These are phyloP conservation scores for Argyrosomus regius DNA, from an alignment of 2,797 vertebrate genomes.

Conservation along the genomic window DNA sequence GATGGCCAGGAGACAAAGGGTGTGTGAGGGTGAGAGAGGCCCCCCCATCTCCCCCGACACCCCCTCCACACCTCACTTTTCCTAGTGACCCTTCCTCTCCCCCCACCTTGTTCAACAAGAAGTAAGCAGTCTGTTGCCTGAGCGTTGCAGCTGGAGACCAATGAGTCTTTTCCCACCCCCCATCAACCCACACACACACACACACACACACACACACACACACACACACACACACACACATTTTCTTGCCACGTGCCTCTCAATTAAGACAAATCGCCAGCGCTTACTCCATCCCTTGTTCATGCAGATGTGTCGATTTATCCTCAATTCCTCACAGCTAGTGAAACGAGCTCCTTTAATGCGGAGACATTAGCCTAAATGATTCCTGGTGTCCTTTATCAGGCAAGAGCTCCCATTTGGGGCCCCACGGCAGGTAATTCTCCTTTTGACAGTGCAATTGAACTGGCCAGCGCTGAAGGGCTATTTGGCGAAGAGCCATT, in stretches of 20 bases:
- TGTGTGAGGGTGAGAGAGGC: constrained; percentile 64
- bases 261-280: constrained; percentile 47
- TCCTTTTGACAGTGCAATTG: constrained; percentile 73
- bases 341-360: constrained; percentile 53
- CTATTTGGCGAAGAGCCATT: constrained; percentile 79
- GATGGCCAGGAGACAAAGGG: constrained; percentile 78
- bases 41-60: constrained; percentile 22
- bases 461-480: constrained; percentile 68
- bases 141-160: constrained; percentile 51
- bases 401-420: constrained; percentile 51
- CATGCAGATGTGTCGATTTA: constrained; percentile 60
- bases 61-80: constrained; percentile 26
- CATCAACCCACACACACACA: background rate
- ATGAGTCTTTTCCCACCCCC: constrained; percentile 1
- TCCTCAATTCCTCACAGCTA: constrained; percentile 34
- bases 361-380: constrained; percentile 67
- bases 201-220: background rate
- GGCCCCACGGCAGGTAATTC: constrained; percentile 66
- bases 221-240: background rate
- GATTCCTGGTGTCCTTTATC: constrained; percentile 65
- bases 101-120: constrained; percentile 28
- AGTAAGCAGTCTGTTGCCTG: constrained; percentile 40
- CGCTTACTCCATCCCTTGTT: constrained; percentile 15
- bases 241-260: constrained; percentile 50
- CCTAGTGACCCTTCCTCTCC: constrained; percentile 3